Base-by-base conservation (phyloP, 1,140 invertebrate species). In the Heliconius hermathena region DNA sequence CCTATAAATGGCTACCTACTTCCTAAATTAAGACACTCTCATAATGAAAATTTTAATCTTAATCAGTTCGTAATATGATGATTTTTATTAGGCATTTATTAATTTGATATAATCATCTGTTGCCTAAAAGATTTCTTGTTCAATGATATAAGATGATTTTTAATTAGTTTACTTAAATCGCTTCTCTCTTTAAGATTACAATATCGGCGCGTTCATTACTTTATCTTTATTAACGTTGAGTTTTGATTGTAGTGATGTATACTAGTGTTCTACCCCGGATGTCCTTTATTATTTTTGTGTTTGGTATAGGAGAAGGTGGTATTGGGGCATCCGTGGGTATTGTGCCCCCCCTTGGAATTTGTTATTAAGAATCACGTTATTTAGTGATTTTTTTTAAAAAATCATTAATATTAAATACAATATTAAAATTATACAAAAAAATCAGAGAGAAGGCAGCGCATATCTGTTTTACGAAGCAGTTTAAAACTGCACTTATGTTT, bases 201-300 rank as follows among this genome's bases (percentile, higher is more conserved):
- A 66, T 26, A 66, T 66, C 60, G 60, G 26, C 22, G n/a, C 20
- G 60, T 66, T 66, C 60, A 66, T 66, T 66, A 29, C 13, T 66
- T 66, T 66, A 66, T 66, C 60, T 66, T 66, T 66, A 26, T n/a
- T 66, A 22, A 66, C 13, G 22, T 66, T 66, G 60, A 66, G 13
- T 26, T 9, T 66, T 26, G 60, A 26, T 26, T 66, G 22, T 26
- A 57, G 3, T 11, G 13, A 29, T 26, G 13, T 13, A 66, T 66
- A 66, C 22, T 26, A 29, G 9, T 66, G 22, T 9, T 22, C 3
- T 66, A 4, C 9, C 57, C 57, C 22, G 8, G 11, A 11, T 57
- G 8, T 57, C 22, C 1, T 13, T 66, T 22, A 18, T 20, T 52
- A 18, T 52, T 52, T 52, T 52, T 52, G 49, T 18, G 16, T 52